Conservation (phyloP, 2,888 invertebrate genomes). For the Zeuzera pyrina region DNA sequence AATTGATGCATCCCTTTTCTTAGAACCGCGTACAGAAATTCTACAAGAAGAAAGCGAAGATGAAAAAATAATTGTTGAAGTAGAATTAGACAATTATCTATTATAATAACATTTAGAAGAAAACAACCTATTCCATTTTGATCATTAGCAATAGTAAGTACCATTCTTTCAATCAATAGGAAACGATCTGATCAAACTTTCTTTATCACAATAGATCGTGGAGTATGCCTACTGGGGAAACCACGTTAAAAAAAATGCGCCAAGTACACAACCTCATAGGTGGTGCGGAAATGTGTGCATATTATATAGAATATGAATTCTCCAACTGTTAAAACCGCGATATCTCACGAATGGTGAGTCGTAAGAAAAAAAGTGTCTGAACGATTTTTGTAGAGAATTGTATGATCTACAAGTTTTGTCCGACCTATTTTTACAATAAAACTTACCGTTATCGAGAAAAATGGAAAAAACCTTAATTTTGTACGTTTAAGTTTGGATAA, state of each 20-base stretch:
- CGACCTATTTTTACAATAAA: too few relatives aligned
- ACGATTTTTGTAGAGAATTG: too few relatives aligned
- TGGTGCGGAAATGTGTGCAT: neutral
- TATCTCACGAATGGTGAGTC: too few relatives aligned
- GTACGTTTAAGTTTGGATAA: too few relatives aligned
- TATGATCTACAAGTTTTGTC: too few relatives aligned
- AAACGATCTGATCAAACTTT: conserved; percentile 6
- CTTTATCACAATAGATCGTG: conserved; percentile 7
- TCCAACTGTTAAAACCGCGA: neutral
- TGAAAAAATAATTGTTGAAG: conserved; percentile 3
- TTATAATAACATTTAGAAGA: neutral
- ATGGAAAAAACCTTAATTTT: too few relatives aligned
- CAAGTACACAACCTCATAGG: neutral
- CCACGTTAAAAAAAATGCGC: conserved; percentile 8
- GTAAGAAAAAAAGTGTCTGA: too few relatives aligned
- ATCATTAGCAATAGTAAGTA: conserved; percentile 8
- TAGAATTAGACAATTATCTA: neutral
- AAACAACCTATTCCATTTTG: conserved; percentile 2
- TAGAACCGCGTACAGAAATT: neutral
- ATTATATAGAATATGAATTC: neutral
- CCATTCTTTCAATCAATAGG: conserved; percentile 5
- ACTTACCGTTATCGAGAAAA: too few relatives aligned
- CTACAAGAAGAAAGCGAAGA: neutral
- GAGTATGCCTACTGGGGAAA: conserved; percentile 8
- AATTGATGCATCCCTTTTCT: conserved; percentile 2